These are phyloP conservation scores for Varanus salvator DNA, from an alignment of 2,113 vertebrate genomes.

Conservation along the genomic window DNA sequence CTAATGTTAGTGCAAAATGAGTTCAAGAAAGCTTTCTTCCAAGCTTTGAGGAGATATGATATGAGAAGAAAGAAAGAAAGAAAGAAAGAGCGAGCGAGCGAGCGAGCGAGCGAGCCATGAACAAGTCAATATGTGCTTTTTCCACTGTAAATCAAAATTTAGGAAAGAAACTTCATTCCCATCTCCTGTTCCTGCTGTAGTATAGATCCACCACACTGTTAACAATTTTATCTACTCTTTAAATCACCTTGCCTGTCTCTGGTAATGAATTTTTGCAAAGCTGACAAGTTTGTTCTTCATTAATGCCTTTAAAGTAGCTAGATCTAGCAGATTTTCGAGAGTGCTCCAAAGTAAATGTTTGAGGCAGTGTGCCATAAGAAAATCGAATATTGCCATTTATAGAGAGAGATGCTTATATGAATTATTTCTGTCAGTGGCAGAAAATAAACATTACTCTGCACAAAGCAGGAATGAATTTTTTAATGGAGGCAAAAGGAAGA, in stretches of 20 bases:
- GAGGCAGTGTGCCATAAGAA: neutral
- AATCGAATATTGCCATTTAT: neutral
- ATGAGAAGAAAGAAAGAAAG: too few species aligned
- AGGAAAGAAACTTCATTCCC: slow-evolving; percentile 2
- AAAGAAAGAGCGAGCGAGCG: too few species aligned
- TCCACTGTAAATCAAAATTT: neutral
- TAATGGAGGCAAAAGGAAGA: neutral
- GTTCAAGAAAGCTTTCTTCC: neutral
- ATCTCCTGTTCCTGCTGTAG: neutral
- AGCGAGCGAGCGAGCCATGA: too few species aligned
- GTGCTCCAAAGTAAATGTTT: neutral
- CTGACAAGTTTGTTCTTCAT: neutral
- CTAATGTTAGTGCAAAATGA: neutral
- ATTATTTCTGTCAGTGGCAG: neutral
- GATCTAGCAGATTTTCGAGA: slow-evolving; percentile 2
- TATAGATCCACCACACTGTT: neutral
- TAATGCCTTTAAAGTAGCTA: slow-evolving; percentile 24
- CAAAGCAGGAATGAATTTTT: neutral
- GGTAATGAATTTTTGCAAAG: neutral
- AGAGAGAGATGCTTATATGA: neutral
- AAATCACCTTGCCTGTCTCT: neutral
- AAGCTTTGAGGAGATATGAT: neutral
- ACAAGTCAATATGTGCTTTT: neutral
- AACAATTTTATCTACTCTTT: neutral
- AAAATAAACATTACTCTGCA: neutral